These are phyloP conservation scores for Oreochromis niloticus DNA, from an alignment of 2,113 vertebrate species.

Conservation along the genomic window DNA sequence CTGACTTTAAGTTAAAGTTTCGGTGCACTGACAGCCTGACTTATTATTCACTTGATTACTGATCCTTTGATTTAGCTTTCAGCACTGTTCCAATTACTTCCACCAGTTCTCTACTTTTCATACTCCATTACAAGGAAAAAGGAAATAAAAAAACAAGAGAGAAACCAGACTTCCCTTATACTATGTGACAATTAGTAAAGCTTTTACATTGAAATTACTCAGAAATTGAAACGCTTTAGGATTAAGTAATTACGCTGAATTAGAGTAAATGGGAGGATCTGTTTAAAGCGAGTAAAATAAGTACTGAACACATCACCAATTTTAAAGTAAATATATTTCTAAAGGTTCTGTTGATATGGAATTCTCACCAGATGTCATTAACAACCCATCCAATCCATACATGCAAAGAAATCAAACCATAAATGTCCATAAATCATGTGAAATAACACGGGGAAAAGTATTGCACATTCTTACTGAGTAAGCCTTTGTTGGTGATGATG, in stretches of 20 bases:
- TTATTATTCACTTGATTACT: slow-evolving; percentile 34
- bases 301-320: neutral
- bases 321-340: neutral
- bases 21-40: neutral
- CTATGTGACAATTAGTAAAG: neutral
- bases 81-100: neutral
- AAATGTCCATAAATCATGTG: neutral
- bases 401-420: neutral
- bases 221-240: neutral
- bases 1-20: neutral
- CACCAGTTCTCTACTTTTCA: neutral
- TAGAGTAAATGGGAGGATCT: neutral
- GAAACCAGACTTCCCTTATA: neutral
- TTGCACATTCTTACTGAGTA: neutral
- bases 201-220: neutral
- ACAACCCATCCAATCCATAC: neutral
- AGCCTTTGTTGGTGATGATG: neutral
- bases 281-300: neutral
- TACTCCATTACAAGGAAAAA: neutral
- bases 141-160: neutral
- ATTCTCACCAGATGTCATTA: neutral
- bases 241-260: neutral
- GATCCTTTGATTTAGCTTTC: slow-evolving; percentile 6
- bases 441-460: neutral
- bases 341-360: neutral